Conservation (phyloP, 2,888 invertebrate species). For the Hipparchia sbordonii region DNA sequence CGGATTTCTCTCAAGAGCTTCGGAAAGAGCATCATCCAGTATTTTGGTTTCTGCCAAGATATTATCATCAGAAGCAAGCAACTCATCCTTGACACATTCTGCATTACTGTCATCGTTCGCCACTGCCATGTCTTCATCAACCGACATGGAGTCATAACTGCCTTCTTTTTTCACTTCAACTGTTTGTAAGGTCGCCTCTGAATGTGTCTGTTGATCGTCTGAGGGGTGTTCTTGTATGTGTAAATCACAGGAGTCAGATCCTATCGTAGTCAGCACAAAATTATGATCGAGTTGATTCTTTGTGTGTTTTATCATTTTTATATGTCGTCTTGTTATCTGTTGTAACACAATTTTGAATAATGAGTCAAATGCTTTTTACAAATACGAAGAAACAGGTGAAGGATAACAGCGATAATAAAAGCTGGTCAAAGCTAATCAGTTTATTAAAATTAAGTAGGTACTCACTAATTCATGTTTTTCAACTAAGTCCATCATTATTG, state of each 20-base stretch:
- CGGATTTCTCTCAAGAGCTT: no score
- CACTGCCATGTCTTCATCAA: no score
- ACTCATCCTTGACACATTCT: no score
- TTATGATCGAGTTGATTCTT: background rate
- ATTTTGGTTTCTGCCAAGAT: no score
- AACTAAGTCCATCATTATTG: background rate
- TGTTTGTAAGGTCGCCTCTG: background rate
- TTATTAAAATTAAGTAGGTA: background rate
- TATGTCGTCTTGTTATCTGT: background rate
- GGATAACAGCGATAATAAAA: no score
- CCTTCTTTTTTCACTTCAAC: background rate
- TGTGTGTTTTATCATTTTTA: background rate
- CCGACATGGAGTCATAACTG: background rate
- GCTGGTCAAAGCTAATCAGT: no score
- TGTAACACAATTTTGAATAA: background rate
- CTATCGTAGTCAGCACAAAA: background rate
- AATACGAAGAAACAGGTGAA: no score
- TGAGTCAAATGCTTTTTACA: no score
- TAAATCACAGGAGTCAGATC: background rate
- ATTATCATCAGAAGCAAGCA: no score
- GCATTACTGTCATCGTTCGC: no score
- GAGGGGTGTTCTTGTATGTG: background rate
- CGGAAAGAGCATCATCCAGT: no score
- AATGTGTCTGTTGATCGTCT: background rate
- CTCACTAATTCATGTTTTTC: background rate